phyloP scores from a whole-genome alignment of 2,113 vertebrate species.

The Nothocercus julius region DNA sequence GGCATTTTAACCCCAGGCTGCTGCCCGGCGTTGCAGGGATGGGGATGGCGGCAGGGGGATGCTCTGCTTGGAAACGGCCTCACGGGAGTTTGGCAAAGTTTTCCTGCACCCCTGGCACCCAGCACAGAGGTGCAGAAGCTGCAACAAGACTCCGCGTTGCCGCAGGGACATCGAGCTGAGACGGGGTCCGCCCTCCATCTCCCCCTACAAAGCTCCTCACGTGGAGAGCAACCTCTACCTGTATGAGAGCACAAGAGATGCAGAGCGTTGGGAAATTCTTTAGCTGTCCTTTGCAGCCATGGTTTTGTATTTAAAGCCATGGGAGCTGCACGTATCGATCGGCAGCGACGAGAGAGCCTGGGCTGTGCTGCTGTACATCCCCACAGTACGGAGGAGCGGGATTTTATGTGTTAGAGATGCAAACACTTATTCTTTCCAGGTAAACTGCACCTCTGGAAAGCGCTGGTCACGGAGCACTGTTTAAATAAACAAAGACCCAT shows the following conservation, averaged over 20 bases:
- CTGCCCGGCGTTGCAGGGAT: accelerated
- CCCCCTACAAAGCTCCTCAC: neutral
- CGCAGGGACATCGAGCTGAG: neutral
- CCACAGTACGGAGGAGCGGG: neutral
- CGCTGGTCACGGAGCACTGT: neutral
- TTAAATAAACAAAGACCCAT: slow-evolving; percentile 46
- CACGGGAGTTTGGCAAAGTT: neutral
- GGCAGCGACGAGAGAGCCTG: accelerated
- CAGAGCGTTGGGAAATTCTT: neutral
- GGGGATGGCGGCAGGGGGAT: neutral
- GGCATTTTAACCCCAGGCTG: accelerated
- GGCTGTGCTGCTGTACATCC: neutral
- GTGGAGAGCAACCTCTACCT: neutral
- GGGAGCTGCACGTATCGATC: accelerated
- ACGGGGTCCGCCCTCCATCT: neutral
- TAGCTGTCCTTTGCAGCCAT: neutral
- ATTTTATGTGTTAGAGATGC: neutral
- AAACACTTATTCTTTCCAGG: neutral
- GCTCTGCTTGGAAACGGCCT: neutral
- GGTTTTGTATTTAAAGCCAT: neutral
- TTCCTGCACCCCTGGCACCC: neutral
- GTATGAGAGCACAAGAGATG: accelerated
- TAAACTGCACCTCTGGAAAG: neutral
- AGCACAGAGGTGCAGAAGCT: no score
- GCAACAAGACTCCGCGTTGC: accelerated